A percentile compares a stretch with the other conserved stretches of the same genome.
Evolutionary conservation across 1,140 invertebrate genomes (phyloP).

Genomic region (Drosophila pectinifera): DNA sequence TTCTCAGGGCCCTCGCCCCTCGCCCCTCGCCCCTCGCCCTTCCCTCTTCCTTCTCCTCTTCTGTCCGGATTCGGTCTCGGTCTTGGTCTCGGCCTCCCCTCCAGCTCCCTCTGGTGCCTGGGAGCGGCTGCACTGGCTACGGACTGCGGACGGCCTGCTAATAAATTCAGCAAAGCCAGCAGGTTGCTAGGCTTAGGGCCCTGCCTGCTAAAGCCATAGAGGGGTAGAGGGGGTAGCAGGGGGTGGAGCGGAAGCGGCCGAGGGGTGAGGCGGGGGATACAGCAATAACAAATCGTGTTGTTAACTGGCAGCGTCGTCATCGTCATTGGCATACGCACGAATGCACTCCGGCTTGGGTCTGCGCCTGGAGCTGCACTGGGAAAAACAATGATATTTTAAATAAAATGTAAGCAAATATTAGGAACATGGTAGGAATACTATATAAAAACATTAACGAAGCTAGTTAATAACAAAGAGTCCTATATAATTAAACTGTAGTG

Average conservation of each 20-base stretch:
- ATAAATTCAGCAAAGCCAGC: slow-evolving; percentile 82
- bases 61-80: neutral
- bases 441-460: no score
- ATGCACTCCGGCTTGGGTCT: slow-evolving; percentile 50
- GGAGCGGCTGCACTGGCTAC: slow-evolving; percentile 14
- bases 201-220: slow-evolving; percentile 5
- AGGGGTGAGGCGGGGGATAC: slow-evolving; percentile 2
- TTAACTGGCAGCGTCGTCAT: slow-evolving; percentile 73
- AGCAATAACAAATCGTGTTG: slow-evolving; percentile 83
- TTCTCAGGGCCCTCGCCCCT: neutral
- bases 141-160: slow-evolving; percentile 64
- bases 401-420: no score
- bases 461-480: no score
- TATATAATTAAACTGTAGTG: no score
- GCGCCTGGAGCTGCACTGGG: slow-evolving; percentile 1
- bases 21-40: neutral
- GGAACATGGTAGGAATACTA: no score
- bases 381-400: neutral
- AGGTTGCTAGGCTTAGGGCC: slow-evolving; percentile 80
- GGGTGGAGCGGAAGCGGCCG: neutral
- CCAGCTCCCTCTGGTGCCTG: slow-evolving; percentile 18
- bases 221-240: neutral
- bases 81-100: slow-evolving; percentile 3
- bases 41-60: neutral
- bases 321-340: slow-evolving; percentile 80